phyloP scores from a whole-genome alignment of 2,113 vertebrate genomes.

The Anoplopoma fimbria region DNA sequence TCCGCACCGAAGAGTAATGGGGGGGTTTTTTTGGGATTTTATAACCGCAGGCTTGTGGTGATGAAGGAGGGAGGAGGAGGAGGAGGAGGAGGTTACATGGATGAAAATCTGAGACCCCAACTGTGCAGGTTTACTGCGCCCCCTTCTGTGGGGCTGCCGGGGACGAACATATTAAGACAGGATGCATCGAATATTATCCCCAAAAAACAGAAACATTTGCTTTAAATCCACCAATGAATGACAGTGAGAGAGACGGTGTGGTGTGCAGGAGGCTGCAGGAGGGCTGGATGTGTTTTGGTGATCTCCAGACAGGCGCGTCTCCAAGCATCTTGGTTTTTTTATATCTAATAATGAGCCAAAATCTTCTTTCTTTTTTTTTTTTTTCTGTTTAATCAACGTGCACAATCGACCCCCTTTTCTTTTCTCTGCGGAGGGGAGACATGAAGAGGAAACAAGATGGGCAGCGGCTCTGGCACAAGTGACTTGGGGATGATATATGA shows the following conservation, averaged over 20 bases:
- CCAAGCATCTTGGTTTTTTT: slow-evolving; percentile 34
- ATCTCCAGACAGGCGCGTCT: slow-evolving; percentile 45
- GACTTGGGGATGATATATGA: slow-evolving; percentile 72
- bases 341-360: slow-evolving; percentile 2
- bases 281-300: slow-evolving; percentile 35
- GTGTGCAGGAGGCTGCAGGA: slow-evolving; percentile 22
- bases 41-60: slow-evolving; percentile 51
- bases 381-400: slow-evolving; percentile 23
- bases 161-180: neutral
- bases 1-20: slow-evolving; percentile 20
- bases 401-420: slow-evolving; percentile 31
- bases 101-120: slow-evolving; percentile 55
- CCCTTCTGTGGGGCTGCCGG: slow-evolving; percentile 66
- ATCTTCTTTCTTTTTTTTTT: neutral
- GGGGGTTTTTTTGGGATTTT: slow-evolving; percentile 43
- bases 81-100: slow-evolving; percentile 49
- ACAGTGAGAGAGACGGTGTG: neutral
- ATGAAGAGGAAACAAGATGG: slow-evolving; percentile 65
- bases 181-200: neutral
- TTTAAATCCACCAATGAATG: neutral
- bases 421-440: slow-evolving; percentile 33
- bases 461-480: slow-evolving; percentile 65
- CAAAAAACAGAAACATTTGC: neutral
- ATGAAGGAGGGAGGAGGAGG: slow-evolving; percentile 45
- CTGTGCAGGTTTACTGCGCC: slow-evolving; percentile 69